phyloP scores from a whole-genome alignment of 2,113 vertebrate genomes.

The Gasterosteus aculeatus region DNA sequence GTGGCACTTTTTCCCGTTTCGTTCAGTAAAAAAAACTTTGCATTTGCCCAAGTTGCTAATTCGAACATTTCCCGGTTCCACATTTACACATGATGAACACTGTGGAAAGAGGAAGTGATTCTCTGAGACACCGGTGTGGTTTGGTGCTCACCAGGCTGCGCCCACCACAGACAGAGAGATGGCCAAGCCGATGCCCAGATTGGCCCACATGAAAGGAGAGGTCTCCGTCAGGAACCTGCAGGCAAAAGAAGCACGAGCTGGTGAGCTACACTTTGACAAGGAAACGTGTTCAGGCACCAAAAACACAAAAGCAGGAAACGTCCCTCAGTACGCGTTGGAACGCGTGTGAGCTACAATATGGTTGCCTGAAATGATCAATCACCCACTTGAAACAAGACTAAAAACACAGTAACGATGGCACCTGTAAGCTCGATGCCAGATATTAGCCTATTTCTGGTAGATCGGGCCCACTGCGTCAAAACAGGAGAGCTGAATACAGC shows the following conservation, averaged over 20 bases:
- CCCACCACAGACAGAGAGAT: constrained; percentile 98
- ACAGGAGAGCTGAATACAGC: neutral
- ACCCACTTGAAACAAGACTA: neutral
- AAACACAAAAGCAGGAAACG: neutral
- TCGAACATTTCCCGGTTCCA: constrained; percentile 36
- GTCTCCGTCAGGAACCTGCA: constrained; percentile 97
- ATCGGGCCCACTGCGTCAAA: neutral
- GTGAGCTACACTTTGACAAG: neutral
- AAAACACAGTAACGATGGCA: neutral
- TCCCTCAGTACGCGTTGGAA: neutral
- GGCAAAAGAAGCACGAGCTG: constrained; percentile 3
- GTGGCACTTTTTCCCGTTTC: neutral
- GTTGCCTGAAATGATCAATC: neutral
- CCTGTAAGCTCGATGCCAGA: neutral
- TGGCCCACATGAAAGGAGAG: constrained; percentile 98
- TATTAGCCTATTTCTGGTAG: neutral
- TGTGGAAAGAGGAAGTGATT: constrained; percentile 48
- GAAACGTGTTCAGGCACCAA: neutral
- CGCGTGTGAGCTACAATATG: neutral
- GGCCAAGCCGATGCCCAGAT: constrained; percentile 94
- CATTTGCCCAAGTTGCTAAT: neutral
- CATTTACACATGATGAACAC: constrained; percentile 3
- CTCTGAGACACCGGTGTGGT: neutral
- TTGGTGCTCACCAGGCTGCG: constrained; percentile 91
- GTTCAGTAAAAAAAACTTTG: neutral